Evolutionary conservation across 2,888 invertebrate species (phyloP).

Genomic region (Rhagium mordax): DNA sequence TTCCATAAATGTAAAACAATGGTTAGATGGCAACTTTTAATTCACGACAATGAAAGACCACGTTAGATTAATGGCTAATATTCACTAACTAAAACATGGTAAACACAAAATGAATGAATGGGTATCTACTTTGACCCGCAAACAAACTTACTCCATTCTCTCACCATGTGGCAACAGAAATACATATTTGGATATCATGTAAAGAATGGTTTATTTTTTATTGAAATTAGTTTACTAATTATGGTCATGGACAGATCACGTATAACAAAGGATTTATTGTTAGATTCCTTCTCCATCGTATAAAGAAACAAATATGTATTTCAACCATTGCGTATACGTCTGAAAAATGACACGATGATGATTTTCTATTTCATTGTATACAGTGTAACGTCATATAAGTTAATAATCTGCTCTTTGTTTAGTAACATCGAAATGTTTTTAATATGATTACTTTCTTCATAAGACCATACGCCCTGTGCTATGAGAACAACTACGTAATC

Average conservation of each 20-base stretch:
- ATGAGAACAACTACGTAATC: neutral
- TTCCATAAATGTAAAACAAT: too few relatives aligned
- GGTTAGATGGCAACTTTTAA: too few relatives aligned
- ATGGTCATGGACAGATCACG: conserved; percentile 4
- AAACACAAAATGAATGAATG: neutral
- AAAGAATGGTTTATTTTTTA: neutral
- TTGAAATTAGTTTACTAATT: neutral
- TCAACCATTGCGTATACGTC: neutral
- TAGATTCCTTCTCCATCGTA: neutral
- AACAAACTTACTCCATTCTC: neutral
- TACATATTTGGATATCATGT: neutral
- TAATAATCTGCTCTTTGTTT: neutral
- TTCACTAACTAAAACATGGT: neutral
- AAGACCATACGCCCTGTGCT: neutral
- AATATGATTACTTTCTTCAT: neutral
- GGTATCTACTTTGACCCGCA: neutral
- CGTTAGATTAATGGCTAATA: neutral
- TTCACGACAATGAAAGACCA: too few relatives aligned
- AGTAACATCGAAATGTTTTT: neutral
- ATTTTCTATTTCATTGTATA: neutral
- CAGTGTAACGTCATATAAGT: neutral
- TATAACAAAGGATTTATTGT: neutral
- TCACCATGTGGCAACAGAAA: neutral
- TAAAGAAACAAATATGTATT: neutral
- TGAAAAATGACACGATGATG: neutral